Evolutionary conservation across 2,797 vertebrate species (phyloP).

Genomic region (Mormyrops boulengeri): DNA sequence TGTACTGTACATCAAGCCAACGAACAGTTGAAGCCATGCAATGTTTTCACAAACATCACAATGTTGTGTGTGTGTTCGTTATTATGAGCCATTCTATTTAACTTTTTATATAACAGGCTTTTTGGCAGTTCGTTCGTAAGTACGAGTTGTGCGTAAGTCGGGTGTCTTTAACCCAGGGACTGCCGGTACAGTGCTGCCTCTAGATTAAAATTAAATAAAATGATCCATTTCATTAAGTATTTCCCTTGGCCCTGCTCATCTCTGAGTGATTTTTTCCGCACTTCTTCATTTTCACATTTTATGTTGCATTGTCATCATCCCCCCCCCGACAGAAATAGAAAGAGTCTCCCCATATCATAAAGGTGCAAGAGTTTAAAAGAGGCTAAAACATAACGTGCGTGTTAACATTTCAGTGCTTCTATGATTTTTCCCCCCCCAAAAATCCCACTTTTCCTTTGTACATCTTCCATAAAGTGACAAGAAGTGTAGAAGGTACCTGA

Average conservation of each 20-base stretch:
- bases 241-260: background rate
- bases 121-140: background rate
- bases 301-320: background rate
- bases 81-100: background rate
- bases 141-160: background rate
- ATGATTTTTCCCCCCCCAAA: background rate
- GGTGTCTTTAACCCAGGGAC: background rate
- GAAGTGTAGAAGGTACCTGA: conserved; percentile 57
- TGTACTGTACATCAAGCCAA: background rate
- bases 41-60: background rate
- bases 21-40: background rate
- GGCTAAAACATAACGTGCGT: background rate
- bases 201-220: background rate
- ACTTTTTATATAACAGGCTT: background rate
- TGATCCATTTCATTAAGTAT: background rate
- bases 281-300: background rate
- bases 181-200: background rate
- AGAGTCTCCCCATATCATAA: background rate
- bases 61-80: background rate
- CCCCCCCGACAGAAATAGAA: background rate
- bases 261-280: background rate
- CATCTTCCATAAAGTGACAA: background rate
- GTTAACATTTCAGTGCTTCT: conserved; percentile 10
- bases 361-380: background rate
- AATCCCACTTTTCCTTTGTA: background rate